phyloP scores from a whole-genome alignment of 2,888 invertebrate species.

The Glyphotaelius pellucidus region DNA sequence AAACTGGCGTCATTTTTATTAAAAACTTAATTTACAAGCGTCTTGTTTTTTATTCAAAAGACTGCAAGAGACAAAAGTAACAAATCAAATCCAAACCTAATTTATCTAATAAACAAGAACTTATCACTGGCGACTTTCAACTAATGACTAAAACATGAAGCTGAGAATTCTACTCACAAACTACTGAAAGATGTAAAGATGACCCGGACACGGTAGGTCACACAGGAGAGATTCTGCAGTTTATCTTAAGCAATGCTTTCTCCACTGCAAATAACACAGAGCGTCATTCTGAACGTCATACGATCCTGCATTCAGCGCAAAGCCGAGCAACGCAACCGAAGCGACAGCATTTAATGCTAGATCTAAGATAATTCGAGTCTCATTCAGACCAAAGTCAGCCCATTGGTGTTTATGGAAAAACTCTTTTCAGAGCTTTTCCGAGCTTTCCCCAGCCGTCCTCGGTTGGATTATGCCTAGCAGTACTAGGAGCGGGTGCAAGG shows the following conservation, averaged over 20 bases:
- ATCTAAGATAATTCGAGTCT: conserved; percentile 65
- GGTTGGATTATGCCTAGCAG: neutral
- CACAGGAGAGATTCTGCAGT: neutral
- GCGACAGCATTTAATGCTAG: conserved; percentile 60
- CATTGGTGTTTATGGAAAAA: conserved; percentile 53
- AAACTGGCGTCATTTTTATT: too few species aligned
- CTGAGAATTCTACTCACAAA: neutral
- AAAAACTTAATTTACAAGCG: too few species aligned
- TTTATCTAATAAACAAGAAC: neutral
- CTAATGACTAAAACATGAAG: neutral
- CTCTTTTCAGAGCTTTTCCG: conserved; percentile 47
- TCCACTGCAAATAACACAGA: conserved; percentile 34
- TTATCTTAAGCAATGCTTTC: conserved; percentile 14
- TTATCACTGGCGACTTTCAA: neutral
- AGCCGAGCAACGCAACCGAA: conserved; percentile 35
- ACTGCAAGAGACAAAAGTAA: too few species aligned
- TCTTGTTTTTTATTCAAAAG: too few species aligned
- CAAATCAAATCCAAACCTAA: neutral
- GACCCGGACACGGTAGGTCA: neutral
- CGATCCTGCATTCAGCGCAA: conserved; percentile 46
- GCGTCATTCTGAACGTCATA: conserved; percentile 53
- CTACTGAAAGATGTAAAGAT: conserved; percentile 37
- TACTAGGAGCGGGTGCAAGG: conserved; percentile 4
- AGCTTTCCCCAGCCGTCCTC: neutral
- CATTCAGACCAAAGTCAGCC: conserved; percentile 58